A percentile compares a stretch with the other conserved stretches of the same genome.
phyloP scores from a whole-genome alignment of 2,888 invertebrate species.

The Microctonus brassicae region DNA sequence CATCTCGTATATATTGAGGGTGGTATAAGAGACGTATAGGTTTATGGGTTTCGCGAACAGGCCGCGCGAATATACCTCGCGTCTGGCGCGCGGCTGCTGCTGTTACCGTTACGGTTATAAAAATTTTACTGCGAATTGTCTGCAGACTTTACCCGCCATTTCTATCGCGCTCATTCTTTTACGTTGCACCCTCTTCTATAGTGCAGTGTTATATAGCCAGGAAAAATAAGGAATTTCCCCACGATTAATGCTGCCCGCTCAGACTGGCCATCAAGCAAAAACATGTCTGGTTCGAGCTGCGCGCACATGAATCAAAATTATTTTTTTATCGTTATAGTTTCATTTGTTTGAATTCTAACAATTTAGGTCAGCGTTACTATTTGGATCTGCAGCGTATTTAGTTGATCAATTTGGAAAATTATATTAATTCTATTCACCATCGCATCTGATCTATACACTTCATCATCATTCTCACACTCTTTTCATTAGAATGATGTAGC shows the following conservation, averaged over 20 bases:
- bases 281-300: conserved; percentile 62
- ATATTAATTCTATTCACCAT: not conserved
- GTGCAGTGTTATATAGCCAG: conserved; percentile 64
- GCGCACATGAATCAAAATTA: no score
- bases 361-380: conserved; percentile 52
- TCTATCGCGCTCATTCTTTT: not conserved
- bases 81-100: conserved; percentile 58
- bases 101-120: conserved; percentile 57
- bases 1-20: conserved; percentile 20
- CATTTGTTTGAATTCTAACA: no score
- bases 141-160: conserved; percentile 58
- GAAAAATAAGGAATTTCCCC: conserved; percentile 65
- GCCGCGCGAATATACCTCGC: conserved; percentile 57
- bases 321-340: no score
- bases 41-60: conserved; percentile 67
- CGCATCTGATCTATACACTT: not conserved
- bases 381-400: not conserved
- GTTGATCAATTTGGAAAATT: not conserved
- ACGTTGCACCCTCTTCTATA: conserved; percentile 43
- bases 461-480: not conserved
- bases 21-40: conserved; percentile 55
- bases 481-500: not conserved
- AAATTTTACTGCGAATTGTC: conserved; percentile 70
- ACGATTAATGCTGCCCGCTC: conserved; percentile 43
- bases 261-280: conserved; percentile 55